Evolutionary conservation across 2,888 invertebrate species (phyloP), one percentile per base, ranked within the genome.

Genomic region (Lasioglossum figueresi): DNA sequence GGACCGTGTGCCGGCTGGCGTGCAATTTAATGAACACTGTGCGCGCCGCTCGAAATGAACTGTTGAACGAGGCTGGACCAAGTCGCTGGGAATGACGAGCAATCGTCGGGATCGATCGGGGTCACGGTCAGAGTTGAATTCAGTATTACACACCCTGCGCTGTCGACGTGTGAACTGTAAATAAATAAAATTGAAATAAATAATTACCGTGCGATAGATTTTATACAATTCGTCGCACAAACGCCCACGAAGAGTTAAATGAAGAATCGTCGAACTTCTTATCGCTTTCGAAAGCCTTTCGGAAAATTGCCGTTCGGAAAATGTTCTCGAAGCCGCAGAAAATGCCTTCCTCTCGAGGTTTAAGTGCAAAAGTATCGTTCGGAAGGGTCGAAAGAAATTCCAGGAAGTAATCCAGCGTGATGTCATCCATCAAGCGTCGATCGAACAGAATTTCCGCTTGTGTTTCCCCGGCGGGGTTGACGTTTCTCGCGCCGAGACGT

Each of bases 11-110:
- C 48, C 34, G 52, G 48, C 27, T 31, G 27, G 59, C 12, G 23
- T 40, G 43, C 66, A 68, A 73, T 80, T 76, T 76, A 80, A 80
- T n/a, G 72, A 79, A 79, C 71, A 37, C 10, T 2, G 43, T 31
- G 45, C 5, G 37, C 40, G 52, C 63, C 27, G 73, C 45, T 48
- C 16, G 70, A 31, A 63, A 40, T 19, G 52, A 70, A 74, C n/a
- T 40, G 59, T 56, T 37, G 27, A 48, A 74, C 77, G 71, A 72
- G 71, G 34, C 31, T 19, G 34, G 66, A 34, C 66, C 31, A 34
- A 34, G 66, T 34, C 34, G 31, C 19, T 19, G 31, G 66, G 19
- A 66, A 19, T 66, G 66, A 66, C 66, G 34, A 19, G 34, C 34
- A 10, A 31, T 34, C 19, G 66, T 19, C 19, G 66, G 34, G 19